Conservation (phyloP, 2,797 vertebrate species). For the Mycteria americana region DNA sequence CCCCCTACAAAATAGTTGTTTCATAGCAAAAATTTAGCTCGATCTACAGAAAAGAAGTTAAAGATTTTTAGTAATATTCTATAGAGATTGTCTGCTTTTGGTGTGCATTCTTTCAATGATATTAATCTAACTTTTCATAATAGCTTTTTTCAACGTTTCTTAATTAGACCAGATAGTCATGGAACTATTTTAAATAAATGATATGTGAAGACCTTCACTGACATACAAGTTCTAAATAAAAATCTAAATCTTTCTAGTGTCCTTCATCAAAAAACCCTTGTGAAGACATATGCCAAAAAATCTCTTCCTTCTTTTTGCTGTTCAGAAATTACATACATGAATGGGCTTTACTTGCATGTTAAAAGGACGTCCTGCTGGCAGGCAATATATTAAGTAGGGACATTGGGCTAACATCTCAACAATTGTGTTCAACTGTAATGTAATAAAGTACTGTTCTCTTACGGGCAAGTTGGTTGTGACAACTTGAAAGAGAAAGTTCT, state of each 20-base stretch:
- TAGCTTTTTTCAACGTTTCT: neutral
- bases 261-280: neutral
- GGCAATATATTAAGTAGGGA: neutral
- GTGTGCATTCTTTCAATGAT: rapidly evolving
- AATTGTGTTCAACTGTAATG: neutral
- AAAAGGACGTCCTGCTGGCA: neutral
- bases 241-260: neutral
- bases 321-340: neutral
- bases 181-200: neutral
- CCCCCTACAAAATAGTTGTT: neutral
- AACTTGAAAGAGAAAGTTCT: neutral
- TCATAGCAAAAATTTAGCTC: neutral
- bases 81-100: neutral
- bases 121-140: neutral
- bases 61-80: neutral
- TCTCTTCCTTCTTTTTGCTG: neutral
- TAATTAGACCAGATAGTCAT: neutral
- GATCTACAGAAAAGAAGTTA: neutral
- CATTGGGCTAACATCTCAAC: neutral
- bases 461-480: neutral
- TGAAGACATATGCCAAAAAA: neutral
- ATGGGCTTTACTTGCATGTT: neutral
- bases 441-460: neutral
- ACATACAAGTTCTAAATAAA: neutral
- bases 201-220: neutral